phyloP scores from a whole-genome alignment of 2,888 invertebrate genomes.

The Rhagonycha lutea region DNA sequence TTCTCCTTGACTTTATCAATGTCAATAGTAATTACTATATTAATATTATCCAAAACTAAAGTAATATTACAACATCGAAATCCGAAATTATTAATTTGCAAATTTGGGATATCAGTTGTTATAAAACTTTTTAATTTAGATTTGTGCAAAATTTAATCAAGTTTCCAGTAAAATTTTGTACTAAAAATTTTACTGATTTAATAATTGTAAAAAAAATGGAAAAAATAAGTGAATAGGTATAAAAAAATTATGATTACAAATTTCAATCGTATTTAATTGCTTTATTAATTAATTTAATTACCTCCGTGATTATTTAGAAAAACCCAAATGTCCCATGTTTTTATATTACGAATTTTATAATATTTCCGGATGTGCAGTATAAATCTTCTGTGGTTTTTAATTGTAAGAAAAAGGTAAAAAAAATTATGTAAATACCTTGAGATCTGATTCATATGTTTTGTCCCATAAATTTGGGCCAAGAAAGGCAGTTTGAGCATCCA shows the following conservation, averaged over 20 bases:
- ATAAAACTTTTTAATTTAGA: not conserved
- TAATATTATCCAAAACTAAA: not conserved
- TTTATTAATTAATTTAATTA: not conserved
- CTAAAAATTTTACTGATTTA: not conserved
- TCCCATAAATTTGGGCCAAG: conserved; percentile 96
- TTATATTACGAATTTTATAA: not conserved
- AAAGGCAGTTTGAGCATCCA: conserved; percentile 93
- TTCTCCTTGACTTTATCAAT: not conserved
- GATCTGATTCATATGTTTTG: conserved; percentile 93
- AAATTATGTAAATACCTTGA: conserved; percentile 72
- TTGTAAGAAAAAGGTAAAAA: not conserved
- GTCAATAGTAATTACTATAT: not conserved
- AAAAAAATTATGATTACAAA: not conserved
- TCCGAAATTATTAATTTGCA: not conserved
- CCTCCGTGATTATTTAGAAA: not conserved
- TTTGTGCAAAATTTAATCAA: too few relatives aligned
- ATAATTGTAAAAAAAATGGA: not conserved
- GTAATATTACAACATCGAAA: not conserved
- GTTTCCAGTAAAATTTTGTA: too few relatives aligned
- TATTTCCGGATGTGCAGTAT: not conserved
- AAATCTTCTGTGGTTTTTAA: not conserved
- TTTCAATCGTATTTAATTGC: not conserved
- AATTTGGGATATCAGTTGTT: not conserved
- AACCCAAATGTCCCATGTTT: not conserved
- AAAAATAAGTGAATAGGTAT: not conserved